Percentiles rank a stretch among this genome's conserved stretches.
These are phyloP conservation scores for Agrilus planipennis DNA, from an alignment of 1,140 invertebrate species.

Conservation along the genomic window DNA sequence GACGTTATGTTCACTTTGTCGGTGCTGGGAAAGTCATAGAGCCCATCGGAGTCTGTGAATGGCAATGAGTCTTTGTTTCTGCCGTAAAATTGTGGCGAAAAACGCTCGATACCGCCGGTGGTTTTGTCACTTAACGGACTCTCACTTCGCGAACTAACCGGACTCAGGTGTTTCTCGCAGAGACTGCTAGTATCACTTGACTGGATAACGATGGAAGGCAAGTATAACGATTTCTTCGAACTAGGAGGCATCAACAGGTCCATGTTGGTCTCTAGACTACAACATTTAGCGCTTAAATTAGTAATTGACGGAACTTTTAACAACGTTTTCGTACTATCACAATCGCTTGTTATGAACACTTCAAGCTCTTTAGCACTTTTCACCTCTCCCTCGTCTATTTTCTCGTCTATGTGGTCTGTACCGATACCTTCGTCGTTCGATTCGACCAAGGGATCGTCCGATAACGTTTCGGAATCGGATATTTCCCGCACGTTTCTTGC, in stretches of 20 bases:
- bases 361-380: constrained; percentile 54
- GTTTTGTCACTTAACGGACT: constrained; percentile 61
- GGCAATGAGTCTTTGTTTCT: constrained; percentile 44
- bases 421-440: constrained; percentile 61
- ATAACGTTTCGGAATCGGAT: constrained; percentile 55
- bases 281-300: constrained; percentile 18
- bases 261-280: constrained; percentile 23
- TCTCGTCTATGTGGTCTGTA: constrained; percentile 50
- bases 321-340: constrained; percentile 26
- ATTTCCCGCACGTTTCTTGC: constrained; percentile 35
- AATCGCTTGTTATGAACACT: constrained; percentile 40
- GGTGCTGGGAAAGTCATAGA: constrained; percentile 65
- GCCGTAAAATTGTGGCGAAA: constrained; percentile 59
- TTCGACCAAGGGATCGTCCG: constrained; percentile 52
- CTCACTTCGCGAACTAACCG: constrained; percentile 63
- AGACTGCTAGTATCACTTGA: constrained; percentile 34
- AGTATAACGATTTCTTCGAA: constrained; percentile 35
- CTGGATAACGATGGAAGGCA: constrained; percentile 51
- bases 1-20: constrained; percentile 39
- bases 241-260: constrained; percentile 30
- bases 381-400: constrained; percentile 48
- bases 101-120: constrained; percentile 40
- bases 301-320: constrained; percentile 30
- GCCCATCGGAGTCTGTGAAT: constrained; percentile 61
- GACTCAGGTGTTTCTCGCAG: constrained; percentile 48